Percentiles rank a stretch among this genome's conserved stretches.
These are phyloP conservation scores for Lymantria monacha DNA, from an alignment of 2,888 invertebrate genomes.

Conservation along the genomic window DNA sequence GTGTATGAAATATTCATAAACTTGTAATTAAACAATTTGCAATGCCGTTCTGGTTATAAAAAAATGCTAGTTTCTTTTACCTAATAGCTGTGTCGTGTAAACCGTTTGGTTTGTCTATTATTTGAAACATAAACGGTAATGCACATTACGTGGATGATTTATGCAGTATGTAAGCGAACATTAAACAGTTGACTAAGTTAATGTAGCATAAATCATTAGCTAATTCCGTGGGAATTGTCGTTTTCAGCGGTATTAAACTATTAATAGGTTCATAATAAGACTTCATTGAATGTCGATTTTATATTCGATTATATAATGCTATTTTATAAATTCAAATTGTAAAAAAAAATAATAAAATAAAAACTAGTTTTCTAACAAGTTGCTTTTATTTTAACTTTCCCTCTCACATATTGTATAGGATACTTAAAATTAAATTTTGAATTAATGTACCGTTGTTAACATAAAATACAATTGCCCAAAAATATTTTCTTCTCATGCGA, in stretches of 20 bases:
- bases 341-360: not conserved
- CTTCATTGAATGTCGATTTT: not conserved
- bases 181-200: constrained; percentile 14
- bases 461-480: not conserved
- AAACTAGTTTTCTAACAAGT: not conserved
- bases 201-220: constrained; percentile 13
- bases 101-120: constrained; percentile 19
- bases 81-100: constrained; percentile 20
- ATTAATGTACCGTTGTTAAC: not conserved
- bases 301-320: not conserved
- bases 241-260: not conserved
- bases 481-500: constrained; percentile 1
- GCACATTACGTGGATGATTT: constrained; percentile 21
- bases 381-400: not conserved
- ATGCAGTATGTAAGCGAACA: constrained; percentile 22
- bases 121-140: constrained; percentile 16
- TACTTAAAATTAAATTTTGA: not conserved
- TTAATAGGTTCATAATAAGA: not conserved
- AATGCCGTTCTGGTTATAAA: constrained; percentile 50
- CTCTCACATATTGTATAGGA: not conserved
- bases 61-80: constrained; percentile 19
- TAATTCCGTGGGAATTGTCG: constrained; percentile 8
- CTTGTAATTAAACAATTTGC: constrained; percentile 57
- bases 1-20: constrained; percentile 61
- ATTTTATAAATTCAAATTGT: not conserved